Percentiles rank a stretch among this genome's conserved stretches.
Conservation (phyloP, 2,888 invertebrate species). For the Papilio protenor region DNA sequence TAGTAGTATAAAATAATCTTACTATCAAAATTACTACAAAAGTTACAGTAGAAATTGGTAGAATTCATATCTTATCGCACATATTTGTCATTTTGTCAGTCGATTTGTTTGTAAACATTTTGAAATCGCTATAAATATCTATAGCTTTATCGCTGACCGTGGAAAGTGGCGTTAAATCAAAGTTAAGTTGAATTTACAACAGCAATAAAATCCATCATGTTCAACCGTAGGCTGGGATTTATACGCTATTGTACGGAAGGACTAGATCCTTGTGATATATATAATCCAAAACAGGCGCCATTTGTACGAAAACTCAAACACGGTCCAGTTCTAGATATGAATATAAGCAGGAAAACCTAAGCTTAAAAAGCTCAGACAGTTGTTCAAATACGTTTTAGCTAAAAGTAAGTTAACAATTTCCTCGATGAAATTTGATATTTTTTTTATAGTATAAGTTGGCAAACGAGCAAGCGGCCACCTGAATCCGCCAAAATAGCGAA, state of each 20-base stretch:
- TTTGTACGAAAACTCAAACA: background rate
- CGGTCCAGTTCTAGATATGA: too few relatives aligned
- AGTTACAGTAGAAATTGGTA: background rate
- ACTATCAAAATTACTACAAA: background rate
- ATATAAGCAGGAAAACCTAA: too few relatives aligned
- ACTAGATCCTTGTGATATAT: constrained; percentile 15
- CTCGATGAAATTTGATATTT: too few relatives aligned
- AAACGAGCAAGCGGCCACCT: too few relatives aligned
- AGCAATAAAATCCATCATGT: constrained; percentile 38
- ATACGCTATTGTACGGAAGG: constrained; percentile 30
- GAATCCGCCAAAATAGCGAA: too few relatives aligned
- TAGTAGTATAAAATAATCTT: background rate
- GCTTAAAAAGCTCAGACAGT: too few relatives aligned
- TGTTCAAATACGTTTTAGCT: too few relatives aligned
- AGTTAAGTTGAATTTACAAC: constrained; percentile 32
- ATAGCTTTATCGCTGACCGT: constrained; percentile 20
- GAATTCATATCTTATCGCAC: background rate
- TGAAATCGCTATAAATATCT: background rate
- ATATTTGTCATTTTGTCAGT: constrained; percentile 16
- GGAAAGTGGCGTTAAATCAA: constrained; percentile 33
- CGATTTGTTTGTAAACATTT: constrained; percentile 16
- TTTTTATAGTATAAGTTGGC: too few relatives aligned
- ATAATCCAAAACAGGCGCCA: constrained; percentile 22
- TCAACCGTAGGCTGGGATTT: constrained; percentile 32
- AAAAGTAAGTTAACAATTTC: too few relatives aligned